Evolutionary conservation across 2,888 invertebrate genomes (phyloP), one percentile per base, ranked within the genome.

Genomic region (Pediacus dermestoides): DNA sequence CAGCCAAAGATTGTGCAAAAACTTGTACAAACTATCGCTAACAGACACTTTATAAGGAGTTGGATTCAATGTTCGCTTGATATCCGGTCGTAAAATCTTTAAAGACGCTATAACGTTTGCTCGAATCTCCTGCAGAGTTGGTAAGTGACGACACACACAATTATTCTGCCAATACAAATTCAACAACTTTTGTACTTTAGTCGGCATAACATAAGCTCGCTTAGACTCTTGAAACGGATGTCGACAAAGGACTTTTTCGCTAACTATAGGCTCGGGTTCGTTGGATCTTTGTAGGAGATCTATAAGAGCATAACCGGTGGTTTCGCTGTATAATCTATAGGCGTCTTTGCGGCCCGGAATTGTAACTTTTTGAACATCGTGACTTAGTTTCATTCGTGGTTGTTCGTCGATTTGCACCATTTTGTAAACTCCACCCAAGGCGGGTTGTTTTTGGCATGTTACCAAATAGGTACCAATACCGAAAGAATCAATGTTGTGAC

Each of bases 41-140:
- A 99, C 93, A 4, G 96, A 81, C 44, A 88, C 96, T 79, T 97
- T 99, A 59, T 96, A 99, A 0, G 97, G 97, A 2, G 97, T 97
- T n/a, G 97, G 96, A 73, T 97, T 99, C 37, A 97, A 76, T 55
- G 88, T 88, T 52, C 97, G 78, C 67, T 93, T 93, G 67, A 94
- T 93, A 70, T 99, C 97, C 52, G 87, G 85, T 14, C 97, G 73
- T 18, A 97, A 70, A 1, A 85, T 85, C 47, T 75, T 77, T 43
- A 96, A 70, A 0, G 91, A 91, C n/a, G 77, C 71, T 60, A 84
- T 80, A 1, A 94, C 92, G 56, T 82, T 75, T 52, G 83, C 78
- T 22, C 92, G 76, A 3, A 91, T 80, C 52, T 87, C 82, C 36
- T 81, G 77, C 49, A 96, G 64, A 0, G 81, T 79, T 25, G 89